Evolutionary conservation across 2,888 invertebrate species (phyloP), one percentile per base, ranked within the genome.

Genomic region (Nysson spinosus): DNA sequence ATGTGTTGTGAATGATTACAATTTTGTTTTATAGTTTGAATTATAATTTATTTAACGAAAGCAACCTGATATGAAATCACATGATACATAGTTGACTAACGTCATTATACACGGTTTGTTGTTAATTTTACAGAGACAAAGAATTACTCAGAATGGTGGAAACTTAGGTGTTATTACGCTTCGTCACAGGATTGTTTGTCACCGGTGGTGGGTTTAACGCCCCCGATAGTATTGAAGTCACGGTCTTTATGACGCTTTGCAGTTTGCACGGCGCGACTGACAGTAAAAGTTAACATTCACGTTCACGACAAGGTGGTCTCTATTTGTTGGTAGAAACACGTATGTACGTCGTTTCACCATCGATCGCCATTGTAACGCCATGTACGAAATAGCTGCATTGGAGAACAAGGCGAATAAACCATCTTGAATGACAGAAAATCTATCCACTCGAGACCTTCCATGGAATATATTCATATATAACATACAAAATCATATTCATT

Each of bases 301-400:
- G 16, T 42, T 28, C 44, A 37, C 55, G 12, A 43, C 54, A 39
- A 28, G 70, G 70, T 71, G 64, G 61, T 72, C 69, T 61, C 54
- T 42, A 47, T 55, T 30, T 32, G 37, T 52, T 52, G 34, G n/a
- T 19, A 28, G 43, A 9, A 58, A 43, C 22, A 40, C 35, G 28
- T 37, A 50, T 43, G 42, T 19, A 16, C 14, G 24, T 32, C 28
- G 39, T 37, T 58, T 40, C 24, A 43, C 28, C 32, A 42, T 52
- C 44, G 47, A 58, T 67, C 62, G 35, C n/a, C 30, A 46, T 34
- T 49, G 17, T 16, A 26, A n/a, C 17, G 44, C n/a, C 14, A 34
- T 24, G 7, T 12, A 19, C 7, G 19, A 20, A 39, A 20, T 19
- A 11, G 20, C 6, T n/a, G 14, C 12, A 6, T 32, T 4, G 14